Conservation (phyloP, 2,113 vertebrate genomes). For the Tachycineta bicolor region DNA sequence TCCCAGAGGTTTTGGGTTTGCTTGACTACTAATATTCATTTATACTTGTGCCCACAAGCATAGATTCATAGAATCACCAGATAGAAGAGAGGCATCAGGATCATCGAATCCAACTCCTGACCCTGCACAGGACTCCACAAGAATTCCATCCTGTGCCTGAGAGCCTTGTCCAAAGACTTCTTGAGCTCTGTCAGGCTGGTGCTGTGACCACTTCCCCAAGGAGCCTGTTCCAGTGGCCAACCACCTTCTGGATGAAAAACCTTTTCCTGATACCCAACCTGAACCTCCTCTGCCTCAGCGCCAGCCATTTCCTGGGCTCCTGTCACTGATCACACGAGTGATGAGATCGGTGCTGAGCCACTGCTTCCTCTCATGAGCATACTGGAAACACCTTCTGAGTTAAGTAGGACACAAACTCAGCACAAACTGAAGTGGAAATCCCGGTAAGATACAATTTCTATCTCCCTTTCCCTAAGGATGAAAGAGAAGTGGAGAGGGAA, state of each 20-base stretch:
- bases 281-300: not conserved
- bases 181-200: not conserved
- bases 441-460: not conserved
- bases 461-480: not conserved
- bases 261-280: not conserved
- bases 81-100: not conserved
- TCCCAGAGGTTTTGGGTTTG: not conserved
- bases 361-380: not conserved
- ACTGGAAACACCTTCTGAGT: not conserved
- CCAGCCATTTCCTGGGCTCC: not conserved
- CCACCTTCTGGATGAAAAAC: not conserved
- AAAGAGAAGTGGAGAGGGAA: not conserved
- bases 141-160: not conserved
- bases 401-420: not conserved
- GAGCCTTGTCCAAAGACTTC: not conserved
- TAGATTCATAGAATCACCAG: not conserved
- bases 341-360: not conserved
- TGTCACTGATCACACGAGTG: not conserved
- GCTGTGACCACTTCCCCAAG: not conserved
- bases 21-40: not conserved
- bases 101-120: not conserved
- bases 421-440: not conserved
- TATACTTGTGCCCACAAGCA: not conserved
- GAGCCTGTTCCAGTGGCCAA: not conserved
- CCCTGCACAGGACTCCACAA: rapidly evolving